Conservation (phyloP, 1,140 invertebrate genomes). For the Achroia grisella region DNA sequence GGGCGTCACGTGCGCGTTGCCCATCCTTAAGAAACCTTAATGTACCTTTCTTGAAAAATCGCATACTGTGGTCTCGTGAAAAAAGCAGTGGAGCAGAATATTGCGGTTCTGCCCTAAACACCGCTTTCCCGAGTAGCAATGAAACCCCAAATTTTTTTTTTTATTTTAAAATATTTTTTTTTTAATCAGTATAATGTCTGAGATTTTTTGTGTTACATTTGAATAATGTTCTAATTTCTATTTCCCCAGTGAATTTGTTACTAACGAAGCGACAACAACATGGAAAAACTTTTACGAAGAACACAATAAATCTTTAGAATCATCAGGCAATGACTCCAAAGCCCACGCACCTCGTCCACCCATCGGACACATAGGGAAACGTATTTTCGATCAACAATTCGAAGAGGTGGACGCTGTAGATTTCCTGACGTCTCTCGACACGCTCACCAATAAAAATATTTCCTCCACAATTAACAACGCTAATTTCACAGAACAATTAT, state of each 20-base stretch:
- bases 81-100: too few relatives aligned
- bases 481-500: constrained; percentile 39
- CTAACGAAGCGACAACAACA: constrained; percentile 57
- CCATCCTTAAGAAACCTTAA: too few relatives aligned
- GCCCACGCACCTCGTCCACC: constrained; percentile 26
- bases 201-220: too few relatives aligned
- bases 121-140: too few relatives aligned
- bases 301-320: constrained; percentile 57
- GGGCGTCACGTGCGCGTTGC: too few relatives aligned
- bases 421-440: constrained; percentile 15
- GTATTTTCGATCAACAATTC: constrained; percentile 57
- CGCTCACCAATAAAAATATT: constrained; percentile 16
- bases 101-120: too few relatives aligned
- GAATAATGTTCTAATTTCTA: not conserved
- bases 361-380: constrained; percentile 41
- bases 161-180: too few relatives aligned
- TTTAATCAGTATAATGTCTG: too few relatives aligned
- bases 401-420: constrained; percentile 45
- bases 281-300: constrained; percentile 66
- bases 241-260: constrained; percentile 52
- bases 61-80: too few relatives aligned
- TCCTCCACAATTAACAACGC: constrained; percentile 36
- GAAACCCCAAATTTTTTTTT: too few relatives aligned
- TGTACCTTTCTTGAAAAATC: too few relatives aligned
- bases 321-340: constrained; percentile 45